Evolutionary conservation across 2,113 vertebrate genomes (phyloP).

Genomic region (Thunnus maccoyii): DNA sequence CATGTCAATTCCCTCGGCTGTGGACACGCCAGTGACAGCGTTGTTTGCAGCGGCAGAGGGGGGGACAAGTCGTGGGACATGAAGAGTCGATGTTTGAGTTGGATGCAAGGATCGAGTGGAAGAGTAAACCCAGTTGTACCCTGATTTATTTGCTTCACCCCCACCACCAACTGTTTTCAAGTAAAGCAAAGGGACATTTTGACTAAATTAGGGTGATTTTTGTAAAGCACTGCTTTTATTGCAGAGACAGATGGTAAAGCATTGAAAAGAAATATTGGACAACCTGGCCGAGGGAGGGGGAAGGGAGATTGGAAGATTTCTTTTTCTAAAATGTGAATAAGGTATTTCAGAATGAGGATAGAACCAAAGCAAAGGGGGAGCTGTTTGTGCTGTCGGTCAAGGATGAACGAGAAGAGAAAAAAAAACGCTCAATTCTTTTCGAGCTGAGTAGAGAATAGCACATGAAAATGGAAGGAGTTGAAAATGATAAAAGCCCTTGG

Average conservation of each 20-base stretch:
- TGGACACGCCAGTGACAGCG: constrained; percentile 14
- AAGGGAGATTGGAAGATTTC: background rate
- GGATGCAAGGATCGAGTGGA: background rate
- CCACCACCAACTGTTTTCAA: too few relatives aligned
- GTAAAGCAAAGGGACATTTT: too few relatives aligned
- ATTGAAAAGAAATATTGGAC: background rate
- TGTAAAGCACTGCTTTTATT: background rate
- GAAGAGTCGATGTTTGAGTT: constrained; percentile 11
- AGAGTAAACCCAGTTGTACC: background rate
- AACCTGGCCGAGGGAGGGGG: background rate
- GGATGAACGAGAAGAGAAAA: constrained; percentile 28
- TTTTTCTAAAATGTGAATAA: background rate
- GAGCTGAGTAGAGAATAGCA: background rate
- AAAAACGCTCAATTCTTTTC: constrained; percentile 14
- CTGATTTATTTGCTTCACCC: background rate
- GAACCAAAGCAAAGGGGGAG: background rate
- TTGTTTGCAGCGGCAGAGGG: constrained; percentile 12
- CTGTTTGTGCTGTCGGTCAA: constrained; percentile 27
- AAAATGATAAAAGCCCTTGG: constrained; percentile 59
- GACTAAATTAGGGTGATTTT: background rate
- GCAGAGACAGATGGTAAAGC: background rate
- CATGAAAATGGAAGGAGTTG: constrained; percentile 32
- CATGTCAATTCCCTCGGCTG: constrained; percentile 31
- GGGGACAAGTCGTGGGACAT: constrained; percentile 2
- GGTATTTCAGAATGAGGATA: constrained; percentile 24